These are phyloP conservation scores for Allobates femoralis DNA, from an alignment of 2,797 vertebrate species.

Conservation along the genomic window DNA sequence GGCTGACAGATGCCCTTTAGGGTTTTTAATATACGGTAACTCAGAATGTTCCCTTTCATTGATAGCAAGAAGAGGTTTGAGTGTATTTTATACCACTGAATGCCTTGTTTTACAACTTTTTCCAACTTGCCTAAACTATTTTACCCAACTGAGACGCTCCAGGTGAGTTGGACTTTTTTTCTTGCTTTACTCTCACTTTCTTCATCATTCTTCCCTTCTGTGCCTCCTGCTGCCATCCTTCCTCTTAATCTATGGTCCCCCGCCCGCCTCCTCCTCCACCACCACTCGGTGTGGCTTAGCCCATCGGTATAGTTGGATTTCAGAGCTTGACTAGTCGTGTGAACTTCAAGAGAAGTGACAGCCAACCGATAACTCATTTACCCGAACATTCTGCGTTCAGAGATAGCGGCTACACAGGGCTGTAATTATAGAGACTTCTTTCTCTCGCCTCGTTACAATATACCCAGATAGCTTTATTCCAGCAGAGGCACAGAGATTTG, in stretches of 20 bases:
- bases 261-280: not conserved
- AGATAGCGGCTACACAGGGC: slow-evolving; percentile 53
- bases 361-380: slow-evolving; percentile 55
- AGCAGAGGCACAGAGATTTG: slow-evolving; percentile 36
- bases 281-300: slow-evolving; percentile 2
- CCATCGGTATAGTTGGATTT: slow-evolving; percentile 43
- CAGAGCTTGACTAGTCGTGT: slow-evolving; percentile 53
- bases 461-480: slow-evolving; percentile 24
- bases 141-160: not conserved
- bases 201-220: not conserved
- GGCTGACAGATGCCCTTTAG: no score
- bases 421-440: slow-evolving; percentile 60
- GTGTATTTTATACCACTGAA: no score
- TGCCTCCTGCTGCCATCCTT: not conserved
- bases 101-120: no score
- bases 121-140: no score
- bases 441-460: slow-evolving; percentile 54
- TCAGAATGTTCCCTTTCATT: no score
- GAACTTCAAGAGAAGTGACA: slow-evolving; percentile 59
- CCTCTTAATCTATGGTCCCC: not conserved
- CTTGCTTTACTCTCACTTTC: not conserved
- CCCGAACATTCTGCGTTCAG: slow-evolving; percentile 8
- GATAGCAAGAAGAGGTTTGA: no score
- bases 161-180: not conserved
- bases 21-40: no score